Evolutionary conservation across 1,140 invertebrate genomes (phyloP).

Genomic region (Drosophila neocordata): DNA sequence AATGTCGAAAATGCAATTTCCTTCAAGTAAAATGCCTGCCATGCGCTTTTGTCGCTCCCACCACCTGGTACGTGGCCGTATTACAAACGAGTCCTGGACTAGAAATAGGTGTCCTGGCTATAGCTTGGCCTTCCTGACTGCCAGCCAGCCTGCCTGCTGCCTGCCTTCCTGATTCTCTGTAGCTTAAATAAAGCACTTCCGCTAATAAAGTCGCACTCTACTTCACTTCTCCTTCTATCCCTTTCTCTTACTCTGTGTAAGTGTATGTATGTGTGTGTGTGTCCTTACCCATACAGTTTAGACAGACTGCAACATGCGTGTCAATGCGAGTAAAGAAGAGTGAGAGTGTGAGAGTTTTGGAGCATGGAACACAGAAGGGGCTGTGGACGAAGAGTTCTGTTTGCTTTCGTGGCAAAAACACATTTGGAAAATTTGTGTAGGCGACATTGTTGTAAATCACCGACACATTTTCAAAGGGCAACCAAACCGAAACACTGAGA

Average conservation of each 20-base stretch:
- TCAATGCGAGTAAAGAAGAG: slow-evolving; percentile 46
- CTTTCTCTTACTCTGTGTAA: slow-evolving; percentile 3
- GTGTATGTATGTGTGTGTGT: slow-evolving; percentile 36
- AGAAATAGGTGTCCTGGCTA: slow-evolving; percentile 43
- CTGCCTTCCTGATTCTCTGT: slow-evolving; percentile 50
- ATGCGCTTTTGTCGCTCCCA: slow-evolving; percentile 67
- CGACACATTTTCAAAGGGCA: slow-evolving; percentile 70
- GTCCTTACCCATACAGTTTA: slow-evolving; percentile 52
- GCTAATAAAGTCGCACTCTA: slow-evolving; percentile 78
- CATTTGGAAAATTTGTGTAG: slow-evolving; percentile 80
- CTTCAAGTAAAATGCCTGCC: slow-evolving; percentile 81
- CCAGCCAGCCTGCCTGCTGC: slow-evolving; percentile 32
- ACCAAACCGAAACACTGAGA: slow-evolving; percentile 34
- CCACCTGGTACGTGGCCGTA: slow-evolving; percentile 64
- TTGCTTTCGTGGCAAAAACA: slow-evolving; percentile 77
- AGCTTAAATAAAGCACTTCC: slow-evolving; percentile 81
- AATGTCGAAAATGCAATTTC: slow-evolving; percentile 81
- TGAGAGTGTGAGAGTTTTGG: slow-evolving; percentile 13
- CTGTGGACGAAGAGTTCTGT: slow-evolving; percentile 27
- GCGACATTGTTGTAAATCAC: slow-evolving; percentile 80
- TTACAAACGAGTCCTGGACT: slow-evolving; percentile 64
- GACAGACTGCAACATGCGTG: slow-evolving; percentile 73
- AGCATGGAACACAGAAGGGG: slow-evolving; percentile 7
- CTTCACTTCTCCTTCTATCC: slow-evolving; percentile 18
- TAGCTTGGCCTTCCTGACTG: slow-evolving; percentile 34